A percentile compares a stretch with the other conserved stretches of the same genome.
Conservation (phyloP, 1,140 invertebrate species). For the Drosophila repleta region DNA sequence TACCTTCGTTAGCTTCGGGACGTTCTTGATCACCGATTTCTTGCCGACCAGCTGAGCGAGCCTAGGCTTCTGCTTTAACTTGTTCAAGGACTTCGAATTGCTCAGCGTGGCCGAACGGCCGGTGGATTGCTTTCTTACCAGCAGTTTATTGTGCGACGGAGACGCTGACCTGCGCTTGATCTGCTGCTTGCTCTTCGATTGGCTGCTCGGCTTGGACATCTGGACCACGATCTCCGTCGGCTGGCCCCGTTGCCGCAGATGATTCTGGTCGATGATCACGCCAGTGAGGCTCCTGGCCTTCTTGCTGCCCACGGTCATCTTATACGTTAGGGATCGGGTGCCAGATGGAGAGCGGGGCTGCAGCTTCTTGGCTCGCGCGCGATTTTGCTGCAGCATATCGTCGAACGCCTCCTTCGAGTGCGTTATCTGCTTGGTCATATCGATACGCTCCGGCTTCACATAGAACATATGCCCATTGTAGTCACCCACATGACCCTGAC, state of each 20-base stretch:
- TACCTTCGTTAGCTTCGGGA: background rate
- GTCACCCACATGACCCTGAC: slow-evolving; percentile 52
- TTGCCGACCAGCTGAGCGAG: background rate
- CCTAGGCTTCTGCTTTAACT: background rate
- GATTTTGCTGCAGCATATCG: slow-evolving; percentile 48
- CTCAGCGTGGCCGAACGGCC: background rate
- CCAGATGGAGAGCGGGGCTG: background rate
- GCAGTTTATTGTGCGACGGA: background rate
- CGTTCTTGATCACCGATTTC: background rate
- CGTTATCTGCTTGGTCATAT: slow-evolving; percentile 50
- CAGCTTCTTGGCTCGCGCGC: background rate
- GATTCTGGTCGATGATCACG: slow-evolving; percentile 41
- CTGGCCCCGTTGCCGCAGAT: slow-evolving; percentile 15
- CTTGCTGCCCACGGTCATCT: slow-evolving; percentile 4
- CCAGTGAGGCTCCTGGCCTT: slow-evolving; percentile 31
- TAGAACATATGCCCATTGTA: slow-evolving; percentile 67
- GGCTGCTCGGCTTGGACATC: background rate
- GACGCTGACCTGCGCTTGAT: background rate
- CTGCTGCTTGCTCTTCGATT: background rate
- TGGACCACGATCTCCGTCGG: slow-evolving; percentile 2
- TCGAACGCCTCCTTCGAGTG: slow-evolving; percentile 69
- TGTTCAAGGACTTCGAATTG: background rate
- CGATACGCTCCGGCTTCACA: slow-evolving; percentile 55
- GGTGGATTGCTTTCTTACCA: background rate
- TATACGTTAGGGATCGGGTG: slow-evolving; percentile 16